A percentile compares a stretch with the other conserved stretches of the same genome.
Evolutionary conservation across 2,113 vertebrate genomes (phyloP).

Genomic region (Turdus rufiventris): DNA sequence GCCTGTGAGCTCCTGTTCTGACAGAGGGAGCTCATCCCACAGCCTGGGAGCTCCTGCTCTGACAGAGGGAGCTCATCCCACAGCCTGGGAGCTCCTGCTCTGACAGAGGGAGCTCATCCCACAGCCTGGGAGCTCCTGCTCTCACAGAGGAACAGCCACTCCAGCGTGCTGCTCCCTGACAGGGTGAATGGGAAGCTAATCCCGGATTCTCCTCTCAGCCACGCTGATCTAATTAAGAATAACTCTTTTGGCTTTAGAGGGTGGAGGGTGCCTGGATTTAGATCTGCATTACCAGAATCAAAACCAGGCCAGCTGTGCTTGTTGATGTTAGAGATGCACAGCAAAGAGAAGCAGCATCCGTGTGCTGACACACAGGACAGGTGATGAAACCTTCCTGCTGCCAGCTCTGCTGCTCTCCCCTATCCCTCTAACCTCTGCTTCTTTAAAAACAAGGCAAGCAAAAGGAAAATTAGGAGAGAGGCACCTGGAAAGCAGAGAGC

Average conservation of each 20-base stretch:
- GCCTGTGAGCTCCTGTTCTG: background rate
- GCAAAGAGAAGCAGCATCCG: background rate
- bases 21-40: too few species aligned
- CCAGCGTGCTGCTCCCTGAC: fast-evolving
- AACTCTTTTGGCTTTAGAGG: background rate
- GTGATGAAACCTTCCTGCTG: background rate
- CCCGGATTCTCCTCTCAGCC: constrained; percentile 30
- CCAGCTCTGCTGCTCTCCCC: background rate
- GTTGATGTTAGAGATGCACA: background rate
- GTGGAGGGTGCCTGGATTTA: background rate
- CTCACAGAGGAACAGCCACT: background rate
- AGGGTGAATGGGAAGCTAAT: constrained; percentile 37
- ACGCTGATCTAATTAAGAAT: constrained; percentile 38
- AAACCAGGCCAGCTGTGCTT: background rate
- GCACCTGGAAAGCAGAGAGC: background rate
- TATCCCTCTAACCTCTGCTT: background rate
- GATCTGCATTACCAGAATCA: background rate
- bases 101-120: background rate
- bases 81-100: background rate
- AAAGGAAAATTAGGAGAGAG: background rate
- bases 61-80: fast-evolving
- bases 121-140: background rate
- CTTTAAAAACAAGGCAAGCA: background rate
- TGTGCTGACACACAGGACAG: background rate
- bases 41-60: too few species aligned